phyloP scores from a whole-genome alignment of 2,888 invertebrate species.

The Drosophila tanythrix region DNA sequence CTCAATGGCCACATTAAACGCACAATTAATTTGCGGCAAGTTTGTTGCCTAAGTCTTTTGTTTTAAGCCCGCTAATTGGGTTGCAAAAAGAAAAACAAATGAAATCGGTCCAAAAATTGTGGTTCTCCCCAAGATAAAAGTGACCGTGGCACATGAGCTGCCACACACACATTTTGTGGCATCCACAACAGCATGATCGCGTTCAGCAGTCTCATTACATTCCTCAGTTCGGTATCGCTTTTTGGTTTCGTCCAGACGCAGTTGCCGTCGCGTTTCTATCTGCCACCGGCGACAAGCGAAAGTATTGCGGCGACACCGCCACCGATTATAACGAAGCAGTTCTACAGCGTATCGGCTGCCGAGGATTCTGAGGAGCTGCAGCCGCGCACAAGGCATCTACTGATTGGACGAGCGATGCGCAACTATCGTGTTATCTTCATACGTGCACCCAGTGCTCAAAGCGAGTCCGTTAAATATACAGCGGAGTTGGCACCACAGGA shows the following conservation, averaged over 20 bases:
- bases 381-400: conserved; percentile 69
- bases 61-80: conserved; percentile 56
- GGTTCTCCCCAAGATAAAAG: conserved; percentile 38
- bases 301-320: conserved; percentile 31
- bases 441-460: conserved; percentile 78
- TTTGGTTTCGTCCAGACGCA: conserved; percentile 19
- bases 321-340: conserved; percentile 83
- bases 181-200: conserved; percentile 48
- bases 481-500: conserved; percentile 83
- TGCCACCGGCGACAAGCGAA: conserved; percentile 47
- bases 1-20: conserved; percentile 40
- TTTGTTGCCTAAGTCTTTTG: conserved; percentile 76
- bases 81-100: background rate
- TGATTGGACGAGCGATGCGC: conserved; percentile 81
- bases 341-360: conserved; percentile 83
- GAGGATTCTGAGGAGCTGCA: conserved; percentile 78
- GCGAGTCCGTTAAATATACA: conserved; percentile 68
- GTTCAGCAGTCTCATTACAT: conserved; percentile 23
- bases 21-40: conserved; percentile 61
- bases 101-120: conserved; percentile 23
- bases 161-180: conserved; percentile 44
- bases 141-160: background rate
- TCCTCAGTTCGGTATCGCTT: background rate
- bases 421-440: conserved; percentile 85
- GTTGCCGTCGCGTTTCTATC: conserved; percentile 43